These are phyloP conservation scores for Meganola albula DNA, from an alignment of 2,888 invertebrate species.

Conservation along the genomic window DNA sequence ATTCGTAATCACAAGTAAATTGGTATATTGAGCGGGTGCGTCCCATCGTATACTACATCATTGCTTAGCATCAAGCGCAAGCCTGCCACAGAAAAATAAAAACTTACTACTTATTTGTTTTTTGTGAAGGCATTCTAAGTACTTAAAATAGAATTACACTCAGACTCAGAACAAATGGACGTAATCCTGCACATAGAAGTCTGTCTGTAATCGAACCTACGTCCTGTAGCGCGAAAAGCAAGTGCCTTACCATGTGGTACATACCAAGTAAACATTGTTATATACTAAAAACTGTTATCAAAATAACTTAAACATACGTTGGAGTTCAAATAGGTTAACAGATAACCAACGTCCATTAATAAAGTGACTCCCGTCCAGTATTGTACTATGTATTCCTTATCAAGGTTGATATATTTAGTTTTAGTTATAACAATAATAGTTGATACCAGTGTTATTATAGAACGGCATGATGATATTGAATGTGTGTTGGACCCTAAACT, in stretches of 20 bases:
- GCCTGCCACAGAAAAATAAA: no score
- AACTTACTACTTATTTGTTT: no score
- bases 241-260: not conserved
- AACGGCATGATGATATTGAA: conserved; percentile 25
- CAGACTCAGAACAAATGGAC: no score
- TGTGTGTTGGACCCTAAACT: conserved; percentile 32
- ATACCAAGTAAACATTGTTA: not conserved
- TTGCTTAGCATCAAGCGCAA: no score
- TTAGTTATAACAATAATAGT: conserved; percentile 13
- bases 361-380: conserved; percentile 4
- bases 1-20: no score
- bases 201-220: no score
- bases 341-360: conserved; percentile 16
- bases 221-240: no score
- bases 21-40: no score
- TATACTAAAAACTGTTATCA: not conserved
- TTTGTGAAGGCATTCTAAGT: no score
- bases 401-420: conserved; percentile 17
- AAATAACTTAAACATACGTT: not conserved
- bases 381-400: conserved; percentile 15
- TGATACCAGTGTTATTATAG: conserved; percentile 31
- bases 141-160: no score
- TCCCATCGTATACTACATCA: no score
- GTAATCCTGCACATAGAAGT: no score
- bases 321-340: conserved; percentile 17